Evolutionary conservation across 2,113 vertebrate genomes (phyloP).

Genomic region (Macquaria australasica): DNA sequence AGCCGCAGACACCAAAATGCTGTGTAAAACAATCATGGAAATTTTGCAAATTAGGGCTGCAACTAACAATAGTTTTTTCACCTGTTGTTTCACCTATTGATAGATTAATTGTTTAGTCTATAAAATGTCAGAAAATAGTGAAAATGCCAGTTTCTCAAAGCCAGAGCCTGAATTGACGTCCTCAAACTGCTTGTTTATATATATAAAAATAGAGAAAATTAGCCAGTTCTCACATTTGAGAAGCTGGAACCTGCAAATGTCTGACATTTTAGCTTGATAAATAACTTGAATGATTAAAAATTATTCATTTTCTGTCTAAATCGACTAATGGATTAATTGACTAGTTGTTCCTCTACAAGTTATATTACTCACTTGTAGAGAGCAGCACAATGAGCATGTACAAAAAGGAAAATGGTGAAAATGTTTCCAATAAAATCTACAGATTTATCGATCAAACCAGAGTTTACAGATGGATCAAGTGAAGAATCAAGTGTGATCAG

Average conservation of each 20-base stretch:
- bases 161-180: neutral
- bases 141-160: neutral
- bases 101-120: neutral
- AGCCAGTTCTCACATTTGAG: neutral
- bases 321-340: neutral
- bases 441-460: neutral
- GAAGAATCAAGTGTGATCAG: neutral
- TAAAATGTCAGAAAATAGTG: neutral
- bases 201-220: neutral
- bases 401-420: neutral
- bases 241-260: neutral
- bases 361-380: neutral
- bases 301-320: neutral
- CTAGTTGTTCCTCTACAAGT: neutral
- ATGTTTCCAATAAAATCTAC: neutral
- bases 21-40: neutral
- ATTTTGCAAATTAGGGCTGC: neutral
- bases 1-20: constrained; percentile 6
- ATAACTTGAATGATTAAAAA: neutral
- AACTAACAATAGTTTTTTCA: neutral
- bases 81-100: neutral
- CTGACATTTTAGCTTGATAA: neutral
- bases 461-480: neutral
- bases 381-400: neutral
- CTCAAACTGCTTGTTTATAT: neutral